Evolutionary conservation across 2,797 vertebrate genomes (phyloP).

Genomic region (Chaetodon trifasciatus): DNA sequence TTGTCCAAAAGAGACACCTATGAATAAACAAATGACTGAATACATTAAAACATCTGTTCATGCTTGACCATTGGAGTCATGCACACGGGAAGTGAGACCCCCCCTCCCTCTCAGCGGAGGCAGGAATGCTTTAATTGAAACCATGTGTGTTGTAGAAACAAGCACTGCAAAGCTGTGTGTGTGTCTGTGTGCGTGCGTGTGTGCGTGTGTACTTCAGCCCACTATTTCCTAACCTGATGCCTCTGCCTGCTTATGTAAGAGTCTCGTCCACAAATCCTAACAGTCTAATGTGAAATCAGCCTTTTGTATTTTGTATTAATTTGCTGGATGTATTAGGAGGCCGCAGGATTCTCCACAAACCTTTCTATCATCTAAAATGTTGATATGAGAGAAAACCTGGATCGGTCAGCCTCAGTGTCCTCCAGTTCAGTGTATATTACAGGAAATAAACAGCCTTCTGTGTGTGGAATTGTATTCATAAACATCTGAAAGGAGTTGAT

Average conservation of each 20-base stretch:
- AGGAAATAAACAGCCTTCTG: neutral
- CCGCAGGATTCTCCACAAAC: neutral
- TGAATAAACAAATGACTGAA: constrained; percentile 75
- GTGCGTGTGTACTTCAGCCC: constrained; percentile 30
- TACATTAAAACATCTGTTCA: constrained; percentile 78
- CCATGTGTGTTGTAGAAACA: constrained; percentile 81
- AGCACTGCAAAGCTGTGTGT: constrained; percentile 43
- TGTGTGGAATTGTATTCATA: neutral
- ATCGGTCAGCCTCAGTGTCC: neutral
- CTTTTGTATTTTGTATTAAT: constrained; percentile 16
- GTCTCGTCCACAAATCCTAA: constrained; percentile 39
- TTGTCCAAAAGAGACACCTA: constrained; percentile 65
- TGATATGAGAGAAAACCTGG: neutral
- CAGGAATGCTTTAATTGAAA: constrained; percentile 86
- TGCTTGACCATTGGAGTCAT: constrained; percentile 79
- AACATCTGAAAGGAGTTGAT: neutral
- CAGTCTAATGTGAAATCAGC: constrained; percentile 25
- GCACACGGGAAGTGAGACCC: constrained; percentile 78
- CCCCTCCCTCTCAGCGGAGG: constrained; percentile 72
- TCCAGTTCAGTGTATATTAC: neutral
- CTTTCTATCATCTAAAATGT: neutral
- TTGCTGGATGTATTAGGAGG: constrained; percentile 3
- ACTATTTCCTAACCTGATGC: constrained; percentile 54
- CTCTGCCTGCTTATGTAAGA: constrained; percentile 56
- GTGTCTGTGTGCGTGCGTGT: constrained; percentile 16